Percentiles rank a stretch among this genome's conserved stretches.
phyloP scores from a whole-genome alignment of 2,888 invertebrate genomes.

The Phragmatobia fuliginosa region DNA sequence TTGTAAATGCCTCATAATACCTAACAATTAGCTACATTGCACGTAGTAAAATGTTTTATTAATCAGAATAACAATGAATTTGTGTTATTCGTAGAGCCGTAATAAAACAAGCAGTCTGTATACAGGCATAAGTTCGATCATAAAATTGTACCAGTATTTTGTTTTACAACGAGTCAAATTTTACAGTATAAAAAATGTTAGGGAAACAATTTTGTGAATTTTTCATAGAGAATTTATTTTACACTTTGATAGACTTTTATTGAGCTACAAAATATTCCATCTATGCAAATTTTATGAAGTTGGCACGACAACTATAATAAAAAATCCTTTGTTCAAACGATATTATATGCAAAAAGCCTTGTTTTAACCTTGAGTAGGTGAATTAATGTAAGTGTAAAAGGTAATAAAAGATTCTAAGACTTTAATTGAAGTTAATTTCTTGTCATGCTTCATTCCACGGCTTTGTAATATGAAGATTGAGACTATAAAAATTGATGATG shows the following conservation, averaged over 20 bases:
- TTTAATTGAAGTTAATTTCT: too few species aligned
- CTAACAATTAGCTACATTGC: not conserved
- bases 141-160: constrained; percentile 8
- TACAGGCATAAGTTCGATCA: constrained; percentile 2
- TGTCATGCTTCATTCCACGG: too few species aligned
- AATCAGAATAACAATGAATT: not conserved
- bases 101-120: constrained; percentile 8
- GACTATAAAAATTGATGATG: too few species aligned
- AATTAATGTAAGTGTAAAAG: too few species aligned
- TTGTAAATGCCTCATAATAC: not conserved
- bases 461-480: too few species aligned
- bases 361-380: not conserved
- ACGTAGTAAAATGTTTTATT: not conserved
- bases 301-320: not conserved
- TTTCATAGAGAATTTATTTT: constrained; percentile 13
- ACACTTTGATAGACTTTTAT: constrained; percentile 19
- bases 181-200: constrained; percentile 12
- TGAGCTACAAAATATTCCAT: constrained; percentile 8
- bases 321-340: not conserved
- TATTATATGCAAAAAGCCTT: not conserved
- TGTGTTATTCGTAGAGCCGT: constrained; percentile 6
- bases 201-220: constrained; percentile 12
- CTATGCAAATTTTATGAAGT: constrained; percentile 1
- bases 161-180: constrained; percentile 12
- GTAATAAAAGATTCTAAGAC: not conserved